Base-by-base conservation (phyloP, 2,888 invertebrate genomes). In the Microdon myrmicae region DNA sequence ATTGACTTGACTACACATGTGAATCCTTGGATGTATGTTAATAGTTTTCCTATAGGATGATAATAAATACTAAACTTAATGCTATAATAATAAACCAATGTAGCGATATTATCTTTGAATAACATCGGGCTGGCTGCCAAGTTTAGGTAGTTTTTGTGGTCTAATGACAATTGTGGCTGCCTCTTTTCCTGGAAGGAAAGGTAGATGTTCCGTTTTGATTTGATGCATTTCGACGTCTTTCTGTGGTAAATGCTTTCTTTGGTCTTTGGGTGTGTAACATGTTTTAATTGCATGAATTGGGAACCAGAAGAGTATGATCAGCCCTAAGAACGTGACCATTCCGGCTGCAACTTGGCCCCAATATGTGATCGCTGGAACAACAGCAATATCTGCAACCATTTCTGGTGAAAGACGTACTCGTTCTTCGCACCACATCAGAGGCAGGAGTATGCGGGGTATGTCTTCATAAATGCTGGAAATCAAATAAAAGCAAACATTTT, bases 361-460 rank as follows among this genome's bases (percentile, higher is more conserved):
- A n/a, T 78, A 73, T 0, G 88, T 82, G 0, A 88, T 81, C 39
- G 79, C 74, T 3, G 84, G 72, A 5, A 86, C 74, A 6, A 81
- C 64, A n/a, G 76, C 79, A 29, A 92, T 77, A 32, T 84, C 82
- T 0, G 78, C 71, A 0, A 85, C 80, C 14, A 89, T 79, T 0
- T 82, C 78, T 1, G 83, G 81, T 0, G 84, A 83, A 0, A 90
- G 81, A 2, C 79, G 78, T 1, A 87, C 88, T 12, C 81, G 82
- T 73, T 92, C 86, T 71, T 89, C 86, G 69, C 91, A 88, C 90
- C 91, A 92, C 70, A 92, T 82, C 66, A 90, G 82, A 0, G 92
- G 92, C 71, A 92, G 84, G 73, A 87, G 84, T 60, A 89, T 82
- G 41, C 79, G 83, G 0, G 88, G 89, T 0, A 88, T 84, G 12